Evolutionary conservation across 2,888 invertebrate species (phyloP).

Genomic region (Aphodius sticticus): DNA sequence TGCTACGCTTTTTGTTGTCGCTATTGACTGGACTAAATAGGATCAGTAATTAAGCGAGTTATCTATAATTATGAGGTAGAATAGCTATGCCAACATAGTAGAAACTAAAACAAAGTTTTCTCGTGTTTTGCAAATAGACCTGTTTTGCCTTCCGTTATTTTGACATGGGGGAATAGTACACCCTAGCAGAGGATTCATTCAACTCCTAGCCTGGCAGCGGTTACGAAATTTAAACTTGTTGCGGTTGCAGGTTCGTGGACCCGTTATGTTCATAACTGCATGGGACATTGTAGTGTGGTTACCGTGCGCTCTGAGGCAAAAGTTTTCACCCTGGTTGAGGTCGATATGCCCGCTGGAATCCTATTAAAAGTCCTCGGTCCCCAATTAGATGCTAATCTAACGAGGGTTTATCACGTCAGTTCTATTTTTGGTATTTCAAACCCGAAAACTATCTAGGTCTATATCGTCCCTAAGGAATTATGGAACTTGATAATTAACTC

Average conservation of each 20-base stretch:
- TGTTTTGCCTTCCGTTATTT: neutral
- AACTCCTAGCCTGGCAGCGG: neutral
- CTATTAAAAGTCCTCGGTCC: neutral
- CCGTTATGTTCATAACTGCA: neutral
- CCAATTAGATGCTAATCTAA: neutral
- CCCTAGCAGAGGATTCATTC: neutral
- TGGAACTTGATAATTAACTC: neutral
- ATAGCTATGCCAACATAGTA: no score
- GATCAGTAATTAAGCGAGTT: no score
- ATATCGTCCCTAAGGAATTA: neutral
- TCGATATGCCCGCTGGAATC: neutral
- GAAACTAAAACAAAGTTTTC: neutral
- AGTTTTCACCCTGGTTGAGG: neutral
- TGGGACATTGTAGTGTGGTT: neutral
- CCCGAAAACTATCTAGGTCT: neutral
- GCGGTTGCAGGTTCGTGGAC: neutral
- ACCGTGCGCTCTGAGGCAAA: neutral
- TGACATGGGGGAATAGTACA: neutral
- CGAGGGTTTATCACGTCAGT: neutral
- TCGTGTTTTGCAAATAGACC: neutral
- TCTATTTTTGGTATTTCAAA: neutral
- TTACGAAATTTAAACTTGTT: neutral
- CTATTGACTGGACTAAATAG: no score
- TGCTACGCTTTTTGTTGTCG: no score
- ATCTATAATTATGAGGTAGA: no score